Evolutionary conservation across 1,140 invertebrate species (phyloP).

Genomic region (Metaphire vulgaris): DNA sequence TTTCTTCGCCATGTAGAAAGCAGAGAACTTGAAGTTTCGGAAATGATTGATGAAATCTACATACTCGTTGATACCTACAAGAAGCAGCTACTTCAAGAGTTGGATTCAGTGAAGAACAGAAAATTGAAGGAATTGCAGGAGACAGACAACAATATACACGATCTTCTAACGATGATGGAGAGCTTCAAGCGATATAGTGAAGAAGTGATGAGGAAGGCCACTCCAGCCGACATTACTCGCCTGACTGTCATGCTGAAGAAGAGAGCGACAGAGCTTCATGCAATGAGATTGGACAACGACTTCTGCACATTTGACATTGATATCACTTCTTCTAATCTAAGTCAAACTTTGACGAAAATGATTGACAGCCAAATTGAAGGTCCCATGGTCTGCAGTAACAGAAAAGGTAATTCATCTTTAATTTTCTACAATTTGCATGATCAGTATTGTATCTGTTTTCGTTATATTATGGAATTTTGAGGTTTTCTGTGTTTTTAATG

Average conservation of each 20-base stretch:
- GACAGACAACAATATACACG: not conserved
- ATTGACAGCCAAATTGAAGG: not conserved
- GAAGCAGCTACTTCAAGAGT: not conserved
- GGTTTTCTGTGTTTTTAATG: too few relatives aligned
- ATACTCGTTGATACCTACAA: not conserved
- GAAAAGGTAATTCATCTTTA: not conserved
- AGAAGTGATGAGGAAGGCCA: not conserved
- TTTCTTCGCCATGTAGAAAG: not conserved
- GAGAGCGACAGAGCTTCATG: not conserved
- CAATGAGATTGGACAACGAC: not conserved
- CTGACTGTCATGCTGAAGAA: not conserved
- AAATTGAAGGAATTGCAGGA: not conserved
- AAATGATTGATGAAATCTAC: not conserved
- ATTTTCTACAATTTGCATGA: too few relatives aligned
- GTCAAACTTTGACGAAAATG: not conserved
- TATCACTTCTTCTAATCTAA: not conserved
- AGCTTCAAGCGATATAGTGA: not conserved
- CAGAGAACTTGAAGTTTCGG: not conserved
- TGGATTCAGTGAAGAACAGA: not conserved
- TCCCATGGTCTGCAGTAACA: not conserved
- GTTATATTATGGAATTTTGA: too few relatives aligned
- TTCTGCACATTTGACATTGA: not conserved
- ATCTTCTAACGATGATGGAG: not conserved
- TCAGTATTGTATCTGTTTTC: too few relatives aligned
- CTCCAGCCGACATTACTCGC: not conserved